Conservation (phyloP, 2,888 invertebrate genomes). For the Galerucella calmariensis region DNA sequence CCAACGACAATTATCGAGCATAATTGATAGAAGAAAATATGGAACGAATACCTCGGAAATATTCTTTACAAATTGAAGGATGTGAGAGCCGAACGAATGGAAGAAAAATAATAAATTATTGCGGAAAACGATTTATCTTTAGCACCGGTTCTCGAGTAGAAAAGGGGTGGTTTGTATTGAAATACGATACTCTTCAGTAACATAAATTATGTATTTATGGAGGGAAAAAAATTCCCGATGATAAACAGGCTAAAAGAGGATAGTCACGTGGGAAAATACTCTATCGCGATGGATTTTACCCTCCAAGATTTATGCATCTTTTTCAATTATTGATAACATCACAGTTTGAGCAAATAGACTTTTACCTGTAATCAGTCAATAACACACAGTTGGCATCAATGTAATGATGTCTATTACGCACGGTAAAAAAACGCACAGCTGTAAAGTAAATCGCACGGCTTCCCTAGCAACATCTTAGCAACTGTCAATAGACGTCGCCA, state of each 20-base stretch:
- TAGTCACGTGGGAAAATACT: not conserved
- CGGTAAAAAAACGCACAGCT: no score
- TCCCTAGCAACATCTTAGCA: no score
- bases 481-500: no score
- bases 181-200: constrained; percentile 9
- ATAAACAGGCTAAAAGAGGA: not conserved
- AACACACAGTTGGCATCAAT: no score
- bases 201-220: constrained; percentile 6
- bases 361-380: no score
- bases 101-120: constrained; percentile 3
- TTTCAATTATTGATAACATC: no score
- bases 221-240: not conserved
- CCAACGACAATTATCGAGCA: not conserved
- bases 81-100: not conserved
- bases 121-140: not conserved
- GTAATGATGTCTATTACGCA: no score
- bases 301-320: not conserved
- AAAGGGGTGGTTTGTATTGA: not conserved
- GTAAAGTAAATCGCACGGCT: no score
- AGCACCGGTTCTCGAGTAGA: not conserved
- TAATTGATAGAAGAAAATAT: not conserved
- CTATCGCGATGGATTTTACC: not conserved
- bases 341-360: no score
- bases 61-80: not conserved
- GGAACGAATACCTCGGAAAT: not conserved